phyloP scores from a whole-genome alignment of 2,797 vertebrate genomes.

The Bovichtus variegatus region DNA sequence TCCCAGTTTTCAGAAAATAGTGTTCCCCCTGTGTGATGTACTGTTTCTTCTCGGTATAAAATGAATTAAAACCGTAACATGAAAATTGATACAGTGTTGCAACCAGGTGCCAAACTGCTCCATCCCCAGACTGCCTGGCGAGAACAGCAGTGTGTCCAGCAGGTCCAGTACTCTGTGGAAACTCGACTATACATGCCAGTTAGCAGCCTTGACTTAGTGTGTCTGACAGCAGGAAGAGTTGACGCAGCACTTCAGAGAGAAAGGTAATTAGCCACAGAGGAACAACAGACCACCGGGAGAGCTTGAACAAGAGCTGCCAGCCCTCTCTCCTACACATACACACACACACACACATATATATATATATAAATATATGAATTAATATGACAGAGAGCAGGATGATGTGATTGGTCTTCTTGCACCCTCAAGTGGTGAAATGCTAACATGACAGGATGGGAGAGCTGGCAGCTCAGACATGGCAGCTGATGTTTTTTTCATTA shows the following conservation, averaged over 20 bases:
- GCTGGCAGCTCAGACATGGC: not conserved
- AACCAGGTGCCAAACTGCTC: slow-evolving; percentile 2
- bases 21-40: not conserved
- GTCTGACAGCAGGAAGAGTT: slow-evolving; percentile 61
- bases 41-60: slow-evolving; percentile 24
- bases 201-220: slow-evolving; percentile 32
- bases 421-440: slow-evolving; percentile 68
- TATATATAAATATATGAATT: too few species aligned
- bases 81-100: slow-evolving; percentile 24
- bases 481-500: not conserved
- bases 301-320: slow-evolving; percentile 27
- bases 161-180: slow-evolving; percentile 34
- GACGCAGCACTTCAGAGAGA: slow-evolving; percentile 58
- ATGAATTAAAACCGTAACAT: slow-evolving; percentile 43
- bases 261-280: slow-evolving; percentile 68
- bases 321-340: not conserved
- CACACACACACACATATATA: too few species aligned
- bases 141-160: slow-evolving; percentile 10
- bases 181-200: slow-evolving; percentile 25
- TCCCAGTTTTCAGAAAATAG: slow-evolving; percentile 16
- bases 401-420: slow-evolving; percentile 59
- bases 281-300: slow-evolving; percentile 44
- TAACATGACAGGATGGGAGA: slow-evolving; percentile 25
- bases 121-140: slow-evolving; percentile 37
- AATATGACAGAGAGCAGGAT: not conserved